These are phyloP conservation scores for Adelges cooleyi DNA, from an alignment of 1,140 invertebrate species.

Conservation along the genomic window DNA sequence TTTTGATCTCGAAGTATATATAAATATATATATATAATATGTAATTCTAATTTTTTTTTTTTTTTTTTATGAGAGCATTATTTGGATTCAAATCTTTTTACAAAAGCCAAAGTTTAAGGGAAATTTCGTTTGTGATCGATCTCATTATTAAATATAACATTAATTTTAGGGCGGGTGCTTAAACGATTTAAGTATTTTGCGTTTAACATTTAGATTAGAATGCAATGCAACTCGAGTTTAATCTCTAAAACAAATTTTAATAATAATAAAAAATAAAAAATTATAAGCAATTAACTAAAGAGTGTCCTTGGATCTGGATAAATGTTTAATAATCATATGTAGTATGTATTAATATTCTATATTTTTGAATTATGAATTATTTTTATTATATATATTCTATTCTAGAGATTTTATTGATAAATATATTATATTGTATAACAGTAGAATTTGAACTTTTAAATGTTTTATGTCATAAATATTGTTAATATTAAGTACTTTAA, in stretches of 20 bases:
- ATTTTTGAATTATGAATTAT: slow-evolving; percentile 27
- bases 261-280: not conserved
- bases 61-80: slow-evolving; percentile 1
- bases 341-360: slow-evolving; percentile 1
- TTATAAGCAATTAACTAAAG: slow-evolving; percentile 21
- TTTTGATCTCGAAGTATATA: slow-evolving; percentile 17
- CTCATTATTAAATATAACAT: slow-evolving; percentile 10
- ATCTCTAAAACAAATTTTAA: not conserved
- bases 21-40: too few species aligned
- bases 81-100: slow-evolving; percentile 24
- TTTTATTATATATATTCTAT: slow-evolving; percentile 29
- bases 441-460: slow-evolving; percentile 5
- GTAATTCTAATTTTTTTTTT: not conserved
- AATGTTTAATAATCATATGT: not conserved
- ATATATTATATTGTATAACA: not conserved
- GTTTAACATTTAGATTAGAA: not conserved
- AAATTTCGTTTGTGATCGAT: slow-evolving; percentile 17
- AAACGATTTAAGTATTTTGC: slow-evolving; percentile 15
- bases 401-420: slow-evolving; percentile 22
- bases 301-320: slow-evolving; percentile 19
- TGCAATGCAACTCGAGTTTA: not conserved
- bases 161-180: slow-evolving; percentile 21
- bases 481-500: slow-evolving; percentile 12
- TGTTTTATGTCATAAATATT: slow-evolving; percentile 7
- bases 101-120: slow-evolving; percentile 21